Base-by-base conservation (phyloP, 2,113 vertebrate genomes). In the Melospiza melodia region DNA sequence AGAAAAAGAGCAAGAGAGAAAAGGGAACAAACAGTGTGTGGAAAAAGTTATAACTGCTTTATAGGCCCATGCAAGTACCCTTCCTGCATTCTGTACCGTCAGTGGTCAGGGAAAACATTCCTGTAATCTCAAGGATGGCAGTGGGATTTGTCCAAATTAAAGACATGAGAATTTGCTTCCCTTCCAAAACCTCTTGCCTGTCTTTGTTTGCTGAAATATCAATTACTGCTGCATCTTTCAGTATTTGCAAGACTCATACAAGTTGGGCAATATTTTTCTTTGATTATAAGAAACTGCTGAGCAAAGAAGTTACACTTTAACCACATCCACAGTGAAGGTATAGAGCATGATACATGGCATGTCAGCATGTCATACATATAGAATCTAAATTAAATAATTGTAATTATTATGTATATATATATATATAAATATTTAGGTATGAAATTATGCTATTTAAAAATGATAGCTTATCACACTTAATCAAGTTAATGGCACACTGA, bases 401-500 rank as follows among this genome's bases (percentile, higher is more conserved):
- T 44, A 54, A 67, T 52, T 25, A 72, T 90, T 43, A 76, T 30
- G 17, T 43, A 15, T 44, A 2, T 52, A 77, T 66, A 20, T 43
- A 39, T 39, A 12, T 39, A 39, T 39, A 39, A 73, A 48, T 37
- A 78, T 49, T 63, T 77, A 73, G 78, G 22, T 48, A 66, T 20
- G 19, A n/a, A 87, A 89, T 73, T 77, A 66, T 37, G 41, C 37
- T 89, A 71, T 75, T 84, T 85, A 85, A 84, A 33, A 46, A 41
- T 68, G 66, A 92, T 65, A 75, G 43, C 44, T 90, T 49, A 43
- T 79, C 71, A 90, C 37, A 86, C 10, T 51, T 84, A 75, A 84
- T 83, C 77, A 93, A 89, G 23, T 74, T 90, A 95, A 96, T 25
- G 30, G 44, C 39, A 93, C 44, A 72, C 19, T 35, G 78, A 93